Evolutionary conservation across 1,140 invertebrate genomes (phyloP), one percentile per base, ranked within the genome.

Genomic region (Drosophila ambigua): DNA sequence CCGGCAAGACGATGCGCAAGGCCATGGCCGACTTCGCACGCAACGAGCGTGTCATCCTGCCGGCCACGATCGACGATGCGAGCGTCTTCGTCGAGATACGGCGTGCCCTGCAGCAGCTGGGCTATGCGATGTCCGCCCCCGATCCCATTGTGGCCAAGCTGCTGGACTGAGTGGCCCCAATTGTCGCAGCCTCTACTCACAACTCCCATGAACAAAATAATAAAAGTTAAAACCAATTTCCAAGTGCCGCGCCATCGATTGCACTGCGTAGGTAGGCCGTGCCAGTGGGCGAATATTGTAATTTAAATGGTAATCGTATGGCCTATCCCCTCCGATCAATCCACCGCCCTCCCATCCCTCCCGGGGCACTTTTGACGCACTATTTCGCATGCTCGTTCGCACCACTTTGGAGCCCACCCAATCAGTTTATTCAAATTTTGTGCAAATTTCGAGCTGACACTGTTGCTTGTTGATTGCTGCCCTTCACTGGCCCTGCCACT

Each of bases 61-160:
- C 97, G 48, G 94, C 96, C 3, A 98, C 97, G 1, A 97, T 98
- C 55, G 97, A 98, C 92, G 97, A 98, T 93, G 94, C 96, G 15
- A 94, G 93, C 54, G 96, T 98, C 1, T 98, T 97, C 83, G 92
- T 92, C 4, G 95, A 96, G 83, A 96, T 91, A 35, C 71, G 96
- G 80, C 82, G 93, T 28, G 95, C 95, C 3, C 92, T 98, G 55
- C 95, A 96, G 82, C 95, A 95, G 82, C 91, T 96, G 48, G 96
- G 96, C 4, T 96, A 95, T 78, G 96, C 96, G 2, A 94, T 94
- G 91, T 93, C 94, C 63, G 95, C 95, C 1, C 95, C 95, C 0
- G 95, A 96, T 91, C 95, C 95, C 5, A 93, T 89, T 49, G 76
- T 89, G 61, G 72, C 74, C 57, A 80, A 88, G 35, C 48, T 88